A percentile compares a stretch with the other conserved stretches of the same genome.
phyloP scores from a whole-genome alignment of 2,888 invertebrate species.

The Gastracanthus pulcherrimus region DNA sequence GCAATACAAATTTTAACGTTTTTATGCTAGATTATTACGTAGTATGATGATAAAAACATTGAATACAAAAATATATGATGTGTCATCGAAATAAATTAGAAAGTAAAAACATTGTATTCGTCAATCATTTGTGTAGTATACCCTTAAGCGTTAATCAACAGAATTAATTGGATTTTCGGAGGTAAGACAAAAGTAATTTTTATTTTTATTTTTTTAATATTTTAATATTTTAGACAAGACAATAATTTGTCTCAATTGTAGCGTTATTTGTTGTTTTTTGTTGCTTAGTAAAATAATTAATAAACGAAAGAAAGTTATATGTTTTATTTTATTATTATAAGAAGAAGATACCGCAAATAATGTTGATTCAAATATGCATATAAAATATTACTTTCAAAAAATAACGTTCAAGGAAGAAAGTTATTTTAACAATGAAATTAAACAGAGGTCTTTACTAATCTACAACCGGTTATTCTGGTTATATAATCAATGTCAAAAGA shows the following conservation, averaged over 20 bases:
- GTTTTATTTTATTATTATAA: slow-evolving; percentile 9
- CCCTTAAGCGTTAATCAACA: slow-evolving; percentile 55
- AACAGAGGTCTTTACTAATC: no score
- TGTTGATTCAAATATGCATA: not conserved
- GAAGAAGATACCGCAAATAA: slow-evolving; percentile 13
- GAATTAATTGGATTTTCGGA: slow-evolving; percentile 45
- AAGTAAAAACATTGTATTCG: slow-evolving; percentile 2
- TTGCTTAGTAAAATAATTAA: slow-evolving; percentile 50
- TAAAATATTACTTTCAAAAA: not conserved
- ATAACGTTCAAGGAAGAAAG: not conserved
- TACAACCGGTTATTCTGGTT: no score
- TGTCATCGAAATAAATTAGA: not conserved
- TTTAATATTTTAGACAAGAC: slow-evolving; percentile 42
- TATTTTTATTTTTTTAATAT: slow-evolving; percentile 4
- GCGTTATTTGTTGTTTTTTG: slow-evolving; percentile 51
- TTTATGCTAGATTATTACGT: no score
- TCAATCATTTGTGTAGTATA: slow-evolving; percentile 49
- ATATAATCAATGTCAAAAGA: no score
- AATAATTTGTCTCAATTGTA: slow-evolving; percentile 17
- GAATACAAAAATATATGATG: not conserved
- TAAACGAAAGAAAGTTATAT: slow-evolving; percentile 29
- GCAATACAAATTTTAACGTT: no score
- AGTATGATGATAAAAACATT: no score
- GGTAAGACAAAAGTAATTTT: slow-evolving; percentile 27
- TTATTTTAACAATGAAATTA: no score